Evolutionary conservation across 64 coral and sea anemone genomes (phyloP).

Genomic region (Montipora foliosa): DNA sequence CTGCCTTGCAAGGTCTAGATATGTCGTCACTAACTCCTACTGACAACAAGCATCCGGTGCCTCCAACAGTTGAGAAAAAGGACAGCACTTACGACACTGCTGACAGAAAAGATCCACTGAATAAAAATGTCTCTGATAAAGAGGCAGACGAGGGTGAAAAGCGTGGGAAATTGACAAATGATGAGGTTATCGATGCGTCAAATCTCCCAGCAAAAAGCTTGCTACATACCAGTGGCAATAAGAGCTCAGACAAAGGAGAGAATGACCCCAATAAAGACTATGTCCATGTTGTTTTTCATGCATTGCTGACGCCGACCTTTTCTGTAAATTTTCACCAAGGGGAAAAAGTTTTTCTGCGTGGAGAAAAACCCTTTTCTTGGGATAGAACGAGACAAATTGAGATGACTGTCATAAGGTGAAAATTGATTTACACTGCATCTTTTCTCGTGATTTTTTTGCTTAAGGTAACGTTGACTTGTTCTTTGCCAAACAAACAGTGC

Average conservation of each 20-base stretch:
- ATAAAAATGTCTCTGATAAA: not conserved
- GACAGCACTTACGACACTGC: not conserved
- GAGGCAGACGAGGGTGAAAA: not conserved
- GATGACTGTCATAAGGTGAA: not conserved
- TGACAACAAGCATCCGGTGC: not conserved
- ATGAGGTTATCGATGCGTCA: not conserved
- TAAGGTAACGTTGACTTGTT: no score
- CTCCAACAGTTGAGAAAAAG: not conserved
- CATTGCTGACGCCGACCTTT: conserved; percentile 4
- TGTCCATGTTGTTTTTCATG: conserved; percentile 3
- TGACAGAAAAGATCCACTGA: not conserved
- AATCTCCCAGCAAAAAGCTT: fast-evolving
- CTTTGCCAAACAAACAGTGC: no score
- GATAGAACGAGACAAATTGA: not conserved
- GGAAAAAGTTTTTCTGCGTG: not conserved
- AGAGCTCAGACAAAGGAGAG: not conserved
- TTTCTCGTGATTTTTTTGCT: not conserved
- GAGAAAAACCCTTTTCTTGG: not conserved
- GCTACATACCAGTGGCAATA: not conserved
- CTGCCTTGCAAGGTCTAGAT: not conserved
- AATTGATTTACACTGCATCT: not conserved
- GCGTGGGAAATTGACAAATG: fast-evolving
- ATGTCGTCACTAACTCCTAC: no score
- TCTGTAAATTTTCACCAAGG: not conserved
- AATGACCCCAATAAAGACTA: no score